A percentile compares a stretch with the other conserved stretches of the same genome.
Evolutionary conservation across 23 tunicate genomes (phyloP).

Genomic region (Styela plicata): DNA sequence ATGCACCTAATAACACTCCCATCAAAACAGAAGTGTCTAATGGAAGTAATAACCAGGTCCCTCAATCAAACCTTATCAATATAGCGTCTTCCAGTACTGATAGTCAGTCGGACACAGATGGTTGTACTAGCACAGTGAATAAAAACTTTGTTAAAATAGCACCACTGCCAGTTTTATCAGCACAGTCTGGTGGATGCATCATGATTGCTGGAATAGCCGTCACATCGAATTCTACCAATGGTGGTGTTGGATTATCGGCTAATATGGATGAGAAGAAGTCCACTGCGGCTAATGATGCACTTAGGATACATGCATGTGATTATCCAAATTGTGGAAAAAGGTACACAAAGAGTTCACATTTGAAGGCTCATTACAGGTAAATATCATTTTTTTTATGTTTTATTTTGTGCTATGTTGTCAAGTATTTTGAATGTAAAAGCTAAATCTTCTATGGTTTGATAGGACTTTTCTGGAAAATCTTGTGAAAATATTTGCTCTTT

Average conservation of each 20-base stretch:
- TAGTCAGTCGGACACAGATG: background rate
- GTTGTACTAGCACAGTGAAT: background rate
- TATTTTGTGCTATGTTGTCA: too few species aligned
- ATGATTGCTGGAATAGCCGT: conserved; percentile 85
- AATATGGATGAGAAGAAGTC: background rate
- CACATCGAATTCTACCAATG: background rate
- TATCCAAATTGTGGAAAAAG: conserved; percentile 71
- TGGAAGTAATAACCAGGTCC: background rate
- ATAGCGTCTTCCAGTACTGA: background rate
- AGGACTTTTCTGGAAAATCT: too few species aligned
- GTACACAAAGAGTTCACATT: conserved; percentile 88
- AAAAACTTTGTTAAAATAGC: conserved; percentile 74
- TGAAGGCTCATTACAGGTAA: conserved; percentile 93
- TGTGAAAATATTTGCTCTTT: too few species aligned
- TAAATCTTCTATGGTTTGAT: too few species aligned
- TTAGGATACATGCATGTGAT: conserved; percentile 68
- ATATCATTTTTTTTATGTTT: background rate
- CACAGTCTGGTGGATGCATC: conserved; percentile 68
- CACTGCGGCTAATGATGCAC: conserved; percentile 12
- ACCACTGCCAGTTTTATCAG: conserved; percentile 51
- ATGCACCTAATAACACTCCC: background rate
- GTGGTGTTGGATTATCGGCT: background rate
- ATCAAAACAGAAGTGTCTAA: background rate
- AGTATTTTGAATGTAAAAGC: too few species aligned
- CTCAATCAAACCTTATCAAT: background rate